A percentile compares a stretch with the other conserved stretches of the same genome.
Conservation (phyloP, 2,888 invertebrate species). For the Aporophyla lueneburgensis region DNA sequence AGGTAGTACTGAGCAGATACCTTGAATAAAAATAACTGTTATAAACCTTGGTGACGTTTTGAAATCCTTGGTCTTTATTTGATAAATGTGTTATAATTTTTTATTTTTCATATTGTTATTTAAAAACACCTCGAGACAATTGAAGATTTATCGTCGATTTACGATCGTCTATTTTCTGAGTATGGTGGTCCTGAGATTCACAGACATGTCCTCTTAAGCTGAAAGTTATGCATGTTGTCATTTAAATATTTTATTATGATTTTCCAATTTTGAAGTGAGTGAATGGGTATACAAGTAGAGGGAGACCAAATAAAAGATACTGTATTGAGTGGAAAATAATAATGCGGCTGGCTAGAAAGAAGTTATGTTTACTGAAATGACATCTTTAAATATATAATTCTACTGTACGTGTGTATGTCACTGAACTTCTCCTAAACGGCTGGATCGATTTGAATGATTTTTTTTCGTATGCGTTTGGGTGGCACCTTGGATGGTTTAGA, state of each 20-base stretch:
- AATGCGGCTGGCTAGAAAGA: background rate
- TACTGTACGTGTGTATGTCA: too few relatives aligned
- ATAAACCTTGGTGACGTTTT: slow-evolving; percentile 10
- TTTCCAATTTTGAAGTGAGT: background rate
- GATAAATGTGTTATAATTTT: background rate
- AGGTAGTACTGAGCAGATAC: slow-evolving; percentile 17
- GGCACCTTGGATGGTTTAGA: too few relatives aligned
- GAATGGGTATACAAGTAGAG: background rate
- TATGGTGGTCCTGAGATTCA: background rate
- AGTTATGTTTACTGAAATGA: too few relatives aligned
- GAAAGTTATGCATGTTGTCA: background rate
- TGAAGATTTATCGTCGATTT: background rate
- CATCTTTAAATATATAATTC: too few relatives aligned
- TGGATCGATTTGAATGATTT: too few relatives aligned
- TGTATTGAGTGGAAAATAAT: too few relatives aligned
- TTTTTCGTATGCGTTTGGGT: too few relatives aligned
- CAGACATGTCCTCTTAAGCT: background rate
- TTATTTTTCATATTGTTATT: background rate
- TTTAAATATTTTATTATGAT: background rate
- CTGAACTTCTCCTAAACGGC: too few relatives aligned
- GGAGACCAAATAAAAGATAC: background rate
- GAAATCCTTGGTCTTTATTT: slow-evolving; percentile 10
- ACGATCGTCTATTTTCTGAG: background rate
- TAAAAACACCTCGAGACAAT: background rate
- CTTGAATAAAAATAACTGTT: slow-evolving; percentile 20